phyloP scores from a whole-genome alignment of 2,113 vertebrate species.

The Rhinogobius similis region DNA sequence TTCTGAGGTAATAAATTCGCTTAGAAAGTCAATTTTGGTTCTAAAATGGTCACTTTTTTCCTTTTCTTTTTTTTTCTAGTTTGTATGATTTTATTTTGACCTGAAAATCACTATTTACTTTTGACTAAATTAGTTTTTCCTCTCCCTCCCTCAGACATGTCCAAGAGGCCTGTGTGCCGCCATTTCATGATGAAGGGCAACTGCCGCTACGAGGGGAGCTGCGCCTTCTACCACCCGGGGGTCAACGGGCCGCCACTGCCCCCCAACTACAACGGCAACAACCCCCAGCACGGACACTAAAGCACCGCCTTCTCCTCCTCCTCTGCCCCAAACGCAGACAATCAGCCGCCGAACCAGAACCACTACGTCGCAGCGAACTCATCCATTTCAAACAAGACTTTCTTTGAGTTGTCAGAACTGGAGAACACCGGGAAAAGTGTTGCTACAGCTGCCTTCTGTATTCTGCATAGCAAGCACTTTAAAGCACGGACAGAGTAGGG shows the following conservation, averaged over 20 bases:
- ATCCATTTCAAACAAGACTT: constrained; percentile 1
- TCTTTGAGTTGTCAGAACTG: too few species aligned
- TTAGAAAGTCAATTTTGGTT: too few species aligned
- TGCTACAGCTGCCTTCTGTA: constrained; percentile 2
- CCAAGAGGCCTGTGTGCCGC: constrained; percentile 87
- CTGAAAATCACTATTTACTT: too few species aligned
- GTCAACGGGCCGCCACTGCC: constrained; percentile 89
- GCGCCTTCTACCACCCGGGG: constrained; percentile 92
- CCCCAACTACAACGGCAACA: constrained; percentile 66
- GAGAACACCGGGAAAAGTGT: constrained; percentile 12
- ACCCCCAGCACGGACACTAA: constrained; percentile 77
- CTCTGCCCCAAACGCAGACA: background rate
- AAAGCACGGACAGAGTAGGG: constrained; percentile 5
- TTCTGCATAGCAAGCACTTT: constrained; percentile 44
- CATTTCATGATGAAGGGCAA: constrained; percentile 96
- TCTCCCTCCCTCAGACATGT: constrained; percentile 81
- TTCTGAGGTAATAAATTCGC: too few species aligned
- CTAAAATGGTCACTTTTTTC: too few species aligned
- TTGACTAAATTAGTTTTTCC: too few species aligned
- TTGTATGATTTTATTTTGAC: too few species aligned
- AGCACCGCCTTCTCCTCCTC: background rate
- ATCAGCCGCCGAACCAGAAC: constrained; percentile 21
- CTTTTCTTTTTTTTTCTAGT: too few species aligned
- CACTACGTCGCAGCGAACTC: constrained; percentile 11
- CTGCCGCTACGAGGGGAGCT: constrained; percentile 91